Percentiles rank a stretch among this genome's conserved stretches.
Conservation (phyloP, 2,113 vertebrate genomes). For the Ranitomeya imitator region DNA sequence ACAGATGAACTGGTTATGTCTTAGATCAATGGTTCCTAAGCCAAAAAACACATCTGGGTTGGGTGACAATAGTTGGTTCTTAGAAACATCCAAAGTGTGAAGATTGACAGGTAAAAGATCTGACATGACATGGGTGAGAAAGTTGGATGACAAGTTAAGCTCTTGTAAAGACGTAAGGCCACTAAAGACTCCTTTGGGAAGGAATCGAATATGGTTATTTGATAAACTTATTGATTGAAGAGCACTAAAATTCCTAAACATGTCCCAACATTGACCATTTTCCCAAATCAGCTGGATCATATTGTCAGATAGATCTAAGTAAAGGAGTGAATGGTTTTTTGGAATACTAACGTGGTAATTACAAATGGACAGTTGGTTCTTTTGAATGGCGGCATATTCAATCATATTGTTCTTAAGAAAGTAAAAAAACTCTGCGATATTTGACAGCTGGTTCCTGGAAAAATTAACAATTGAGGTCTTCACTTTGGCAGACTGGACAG, state of each 20-base stretch:
- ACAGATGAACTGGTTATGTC: conserved; percentile 79
- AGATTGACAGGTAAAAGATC: conserved; percentile 76
- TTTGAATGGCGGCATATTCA: conserved; percentile 67
- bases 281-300: conserved; percentile 80
- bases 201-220: conserved; percentile 74
- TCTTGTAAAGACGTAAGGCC: conserved; percentile 71
- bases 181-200: conserved; percentile 78
- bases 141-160: conserved; percentile 80
- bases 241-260: conserved; percentile 76
- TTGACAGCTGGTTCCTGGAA: conserved; percentile 73
- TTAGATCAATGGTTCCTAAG: conserved; percentile 71
- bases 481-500: rapidly evolving
- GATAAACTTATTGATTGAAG: conserved; percentile 74
- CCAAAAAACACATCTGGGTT: conserved; percentile 74
- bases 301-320: conserved; percentile 79
- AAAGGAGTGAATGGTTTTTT: conserved; percentile 66
- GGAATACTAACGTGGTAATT: not conserved
- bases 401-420: conserved; percentile 67
- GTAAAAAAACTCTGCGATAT: conserved; percentile 70
- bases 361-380: conserved; percentile 80
- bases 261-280: conserved; percentile 71
- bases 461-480: conserved; percentile 68
- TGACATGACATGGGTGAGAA: conserved; percentile 71
- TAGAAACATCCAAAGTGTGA: conserved; percentile 71
- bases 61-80: conserved; percentile 80